Base-by-base conservation (phyloP, 2,797 vertebrate genomes). In the Pseudotriccus pelzelni region DNA sequence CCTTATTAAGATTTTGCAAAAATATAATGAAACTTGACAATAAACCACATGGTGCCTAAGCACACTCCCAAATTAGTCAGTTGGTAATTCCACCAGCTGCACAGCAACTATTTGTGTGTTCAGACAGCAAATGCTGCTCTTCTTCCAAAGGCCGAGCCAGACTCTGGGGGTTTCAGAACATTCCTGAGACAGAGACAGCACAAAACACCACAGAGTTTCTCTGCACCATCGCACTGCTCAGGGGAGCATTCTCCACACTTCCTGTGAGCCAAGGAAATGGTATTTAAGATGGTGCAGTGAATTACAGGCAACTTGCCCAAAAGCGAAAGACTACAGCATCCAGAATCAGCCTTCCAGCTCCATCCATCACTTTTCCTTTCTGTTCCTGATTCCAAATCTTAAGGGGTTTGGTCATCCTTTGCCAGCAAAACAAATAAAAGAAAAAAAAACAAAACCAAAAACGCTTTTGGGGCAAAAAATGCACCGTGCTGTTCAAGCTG, bases 1-100 rank as follows among this genome's bases (percentile, higher is more conserved):
- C 82, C 78, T 91, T 69, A 97, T 94, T 95, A 95, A 95, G 90
- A 94, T 92, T 96, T 93, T 14, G 7, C 0, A 0, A 87, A 95
- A 81, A 50, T 74, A 58, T 94, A 96, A 96, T 90, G 93, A 82
- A 97, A 94, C 93, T 41, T 95, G 96, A 97, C 96, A 95, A 96
- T 53, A 77, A 83, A 67, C 76, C 89, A 91, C 93, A 90, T 10
- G 44, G 91, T 64, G 41, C 28, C 74, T 64, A 37, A 93, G 49
- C 23, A 52, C 50, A 69, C 60, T 93, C 89, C 47, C 87, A 88
- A 86, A 93, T 85, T n/a, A 93, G 84, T 52, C 56, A 74, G 44
- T 1, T 37, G 62, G 37, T 67, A 82, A 88, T 70, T 91, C 80
- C 77, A 84, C 41, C 6, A 14, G 77, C 76, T 79, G 73, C 46